A percentile compares a stretch with the other conserved stretches of the same genome.
These are phyloP conservation scores for Phaenicophaeus curvirostris DNA, from an alignment of 2,797 vertebrate genomes.

Conservation along the genomic window DNA sequence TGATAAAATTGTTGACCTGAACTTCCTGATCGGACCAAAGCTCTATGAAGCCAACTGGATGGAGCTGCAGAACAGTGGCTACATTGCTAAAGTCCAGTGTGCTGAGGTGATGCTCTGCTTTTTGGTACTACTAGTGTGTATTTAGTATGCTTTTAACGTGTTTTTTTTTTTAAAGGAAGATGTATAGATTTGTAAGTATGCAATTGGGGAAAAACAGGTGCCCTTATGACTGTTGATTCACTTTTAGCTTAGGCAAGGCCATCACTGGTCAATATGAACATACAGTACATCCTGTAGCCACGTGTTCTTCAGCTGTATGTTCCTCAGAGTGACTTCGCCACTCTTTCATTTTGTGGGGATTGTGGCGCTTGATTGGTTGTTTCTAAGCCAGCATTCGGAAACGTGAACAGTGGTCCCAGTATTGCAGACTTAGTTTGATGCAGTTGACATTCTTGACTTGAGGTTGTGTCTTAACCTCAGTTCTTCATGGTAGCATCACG, in stretches of 20 bases:
- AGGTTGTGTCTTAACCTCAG: not conserved
- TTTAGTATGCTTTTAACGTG: not conserved
- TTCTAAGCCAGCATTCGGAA: not conserved
- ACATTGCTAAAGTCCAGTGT: conserved; percentile 99
- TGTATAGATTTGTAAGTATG: not conserved
- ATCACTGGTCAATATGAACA: rapidly evolving
- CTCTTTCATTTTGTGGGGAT: not conserved
- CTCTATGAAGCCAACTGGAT: conserved; percentile 99
- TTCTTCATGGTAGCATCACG: not conserved
- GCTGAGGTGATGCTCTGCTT: conserved; percentile 86
- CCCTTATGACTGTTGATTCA: not conserved
- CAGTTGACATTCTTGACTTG: not conserved
- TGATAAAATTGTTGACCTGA: conserved; percentile 98
- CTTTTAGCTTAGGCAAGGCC: not conserved
- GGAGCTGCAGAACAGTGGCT: conserved; percentile 98
- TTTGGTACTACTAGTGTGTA: conserved; percentile 3
- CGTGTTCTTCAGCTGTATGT: not conserved
- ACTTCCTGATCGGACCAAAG: conserved; percentile 97
- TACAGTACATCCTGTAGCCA: not conserved
- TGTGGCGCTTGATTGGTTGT: not conserved
- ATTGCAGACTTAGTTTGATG: not conserved
- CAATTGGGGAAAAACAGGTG: not conserved
- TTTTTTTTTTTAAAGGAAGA: not conserved
- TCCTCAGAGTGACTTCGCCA: not conserved
- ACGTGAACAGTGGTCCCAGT: not conserved